phyloP scores from a whole-genome alignment of 2,888 invertebrate genomes.

The Drosophila atroscutellata region DNA sequence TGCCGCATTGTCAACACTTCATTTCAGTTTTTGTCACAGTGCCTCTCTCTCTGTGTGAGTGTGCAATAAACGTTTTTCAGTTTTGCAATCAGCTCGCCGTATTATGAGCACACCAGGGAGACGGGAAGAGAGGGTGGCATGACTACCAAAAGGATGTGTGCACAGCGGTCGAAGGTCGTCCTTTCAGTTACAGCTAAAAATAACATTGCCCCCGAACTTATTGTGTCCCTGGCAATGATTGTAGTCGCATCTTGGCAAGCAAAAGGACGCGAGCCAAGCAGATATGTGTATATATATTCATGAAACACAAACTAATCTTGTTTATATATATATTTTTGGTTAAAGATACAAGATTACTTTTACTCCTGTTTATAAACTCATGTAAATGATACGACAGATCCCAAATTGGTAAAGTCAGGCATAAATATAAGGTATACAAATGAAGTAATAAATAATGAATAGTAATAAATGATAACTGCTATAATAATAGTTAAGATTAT shows the following conservation, averaged over 20 bases:
- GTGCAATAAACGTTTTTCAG: constrained; percentile 46
- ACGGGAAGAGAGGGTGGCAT: background rate
- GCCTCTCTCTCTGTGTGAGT: background rate
- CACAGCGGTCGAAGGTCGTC: constrained; percentile 55
- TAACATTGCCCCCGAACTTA: constrained; percentile 51
- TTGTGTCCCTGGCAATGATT: constrained; percentile 49
- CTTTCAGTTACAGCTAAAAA: constrained; percentile 45
- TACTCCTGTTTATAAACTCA: background rate
- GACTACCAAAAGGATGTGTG: constrained; percentile 51
- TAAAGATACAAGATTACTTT: background rate
- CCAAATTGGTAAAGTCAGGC: background rate
- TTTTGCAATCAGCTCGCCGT: constrained; percentile 56
- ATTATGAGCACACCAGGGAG: constrained; percentile 42
- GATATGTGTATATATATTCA: constrained; percentile 8
- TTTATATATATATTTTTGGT: background rate
- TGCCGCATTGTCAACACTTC: constrained; percentile 62
- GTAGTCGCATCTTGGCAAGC: constrained; percentile 7
- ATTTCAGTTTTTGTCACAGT: constrained; percentile 35
- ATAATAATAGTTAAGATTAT: background rate
- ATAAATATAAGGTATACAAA: background rate
- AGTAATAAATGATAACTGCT: background rate
- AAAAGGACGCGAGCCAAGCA: constrained; percentile 9
- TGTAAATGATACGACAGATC: background rate
- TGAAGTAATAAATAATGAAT: background rate
- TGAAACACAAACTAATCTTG: background rate